Evolutionary conservation across 2,797 vertebrate genomes (phyloP).

Genomic region (Acipenser oxyrinchus): DNA sequence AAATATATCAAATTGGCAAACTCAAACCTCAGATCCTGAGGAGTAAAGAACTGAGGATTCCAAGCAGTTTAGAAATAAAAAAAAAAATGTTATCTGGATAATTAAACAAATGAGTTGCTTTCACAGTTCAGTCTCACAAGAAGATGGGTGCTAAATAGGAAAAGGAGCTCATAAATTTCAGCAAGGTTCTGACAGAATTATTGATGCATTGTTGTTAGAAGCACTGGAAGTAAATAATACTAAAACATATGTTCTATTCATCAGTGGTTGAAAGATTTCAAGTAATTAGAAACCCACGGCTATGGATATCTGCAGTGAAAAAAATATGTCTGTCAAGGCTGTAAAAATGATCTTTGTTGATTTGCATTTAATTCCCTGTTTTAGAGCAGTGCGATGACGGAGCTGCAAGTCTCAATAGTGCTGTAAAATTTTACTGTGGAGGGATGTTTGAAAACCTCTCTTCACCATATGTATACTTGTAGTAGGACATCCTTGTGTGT

Average conservation of each 20-base stretch:
- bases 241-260: conserved; percentile 29
- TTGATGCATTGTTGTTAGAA: conserved; percentile 23
- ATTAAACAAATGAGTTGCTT: conserved; percentile 15
- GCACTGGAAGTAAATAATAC: conserved; percentile 30
- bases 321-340: conserved; percentile 19
- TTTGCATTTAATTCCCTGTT: conserved; percentile 34
- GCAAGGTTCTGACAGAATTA: conserved; percentile 27
- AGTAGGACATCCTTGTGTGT: no score
- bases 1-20: no score
- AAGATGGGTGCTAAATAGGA: conserved; percentile 14
- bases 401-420: conserved; percentile 27
- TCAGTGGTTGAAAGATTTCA: conserved; percentile 28
- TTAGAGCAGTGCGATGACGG: conserved; percentile 32
- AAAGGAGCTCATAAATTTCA: conserved; percentile 11
- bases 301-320: conserved; percentile 27
- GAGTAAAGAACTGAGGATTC: no score
- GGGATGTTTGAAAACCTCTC: conserved; percentile 24
- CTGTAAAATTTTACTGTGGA: conserved; percentile 37
- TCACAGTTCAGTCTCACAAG: neutral
- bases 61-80: neutral
- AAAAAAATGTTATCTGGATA: conserved; percentile 19
- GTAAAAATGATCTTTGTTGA: conserved; percentile 37
- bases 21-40: no score
- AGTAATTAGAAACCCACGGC: conserved; percentile 41
- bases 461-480: no score